Evolutionary conservation across 2,888 invertebrate species (phyloP), one percentile per base, ranked within the genome.

Genomic region (Flabesymbios commensalis): DNA sequence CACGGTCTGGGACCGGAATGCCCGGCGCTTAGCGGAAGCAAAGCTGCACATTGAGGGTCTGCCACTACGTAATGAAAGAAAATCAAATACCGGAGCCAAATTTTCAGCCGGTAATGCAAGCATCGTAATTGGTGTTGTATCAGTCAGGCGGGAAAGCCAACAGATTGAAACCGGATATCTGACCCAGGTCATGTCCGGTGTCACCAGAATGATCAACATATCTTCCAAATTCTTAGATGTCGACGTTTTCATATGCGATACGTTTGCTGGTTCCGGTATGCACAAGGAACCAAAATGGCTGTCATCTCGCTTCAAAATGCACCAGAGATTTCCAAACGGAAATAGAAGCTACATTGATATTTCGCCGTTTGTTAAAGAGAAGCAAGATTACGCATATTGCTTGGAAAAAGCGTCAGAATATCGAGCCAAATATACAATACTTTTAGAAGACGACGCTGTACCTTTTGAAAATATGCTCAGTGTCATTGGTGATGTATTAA

Each of bases 401-500:
- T 49, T 79, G 33, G 67, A 77, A 19, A 56, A 70, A 32, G 66
- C 74, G 0, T 59, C 75, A 22, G 68, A 71, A 49, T 60, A 70
- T 43, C 70, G 72, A 49, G 61, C 72, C 33, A 71, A 73, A 54
- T 74, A 75, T 66, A 69, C 74, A 0, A 42, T 59, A 17, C 24
- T 59, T 32, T 62, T 79, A 2, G 79, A 81, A 64, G 81, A 81
- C 48, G 81, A 81, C 58, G 77, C 79, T 2, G 55, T 78, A 3
- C 78, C 79, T 1, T 62, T 66, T n/a, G 57, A 64, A 2, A 73
- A 77, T 48, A 59, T 79, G 28, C 69, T 79, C 48, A 51, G 57
- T 1, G 71, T 77, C 2, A 51, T 78, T 5, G 60, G 71, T n/a
- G 62, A 75, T 33, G 64, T 75, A 7, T 47, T 80, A 3, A 41